These are phyloP conservation scores for Umimayanthus chanpuru DNA, from an alignment of 92 coral and sea anemone genomes.

Conservation along the genomic window DNA sequence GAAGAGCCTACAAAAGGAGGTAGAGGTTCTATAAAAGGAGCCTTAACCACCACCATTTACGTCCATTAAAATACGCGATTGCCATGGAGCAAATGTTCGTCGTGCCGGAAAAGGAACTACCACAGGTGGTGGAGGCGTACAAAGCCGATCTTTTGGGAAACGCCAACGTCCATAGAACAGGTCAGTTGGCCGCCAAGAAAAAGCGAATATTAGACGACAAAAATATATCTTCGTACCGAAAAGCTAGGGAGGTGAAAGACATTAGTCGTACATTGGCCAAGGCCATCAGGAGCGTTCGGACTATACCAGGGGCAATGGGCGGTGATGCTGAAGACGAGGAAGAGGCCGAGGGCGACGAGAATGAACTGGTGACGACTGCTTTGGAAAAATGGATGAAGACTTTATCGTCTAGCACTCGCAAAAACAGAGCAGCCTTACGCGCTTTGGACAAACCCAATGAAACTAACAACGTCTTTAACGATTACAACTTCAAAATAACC, in stretches of 20 bases:
- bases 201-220: constrained; percentile 9
- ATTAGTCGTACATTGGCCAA: too few species aligned
- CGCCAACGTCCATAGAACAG: not conserved
- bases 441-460: too few species aligned
- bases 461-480: not conserved
- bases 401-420: too few species aligned
- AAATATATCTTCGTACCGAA: constrained; percentile 4
- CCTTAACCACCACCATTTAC: not conserved
- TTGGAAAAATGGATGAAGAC: too few species aligned
- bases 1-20: constrained; percentile 10
- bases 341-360: too few species aligned
- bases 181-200: not conserved
- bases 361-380: too few species aligned
- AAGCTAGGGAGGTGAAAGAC: too few species aligned
- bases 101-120: not conserved
- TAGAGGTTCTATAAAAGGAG: constrained; percentile 10
- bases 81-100: constrained; percentile 18
- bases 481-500: constrained; percentile 1
- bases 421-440: too few species aligned
- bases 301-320: too few species aligned
- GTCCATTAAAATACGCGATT: not conserved
- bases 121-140: not conserved
- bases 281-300: too few species aligned
- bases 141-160: not conserved
- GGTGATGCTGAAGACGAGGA: too few species aligned